Percentiles rank a stretch among this genome's conserved stretches.
phyloP scores from a whole-genome alignment of 2,113 vertebrate genomes.

The Xenopus tropicalis region UCB_Xtro_10.0 CM004445.2:63850501-63851000 shows the following conservation, averaged over 20 bases:
- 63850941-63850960: conserved; percentile 8
- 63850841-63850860: conserved; percentile 57
- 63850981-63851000: conserved; percentile 61
- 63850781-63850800: conserved; percentile 70
- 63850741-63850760: conserved; percentile 66
- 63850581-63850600: not conserved
- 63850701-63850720: conserved; percentile 64
- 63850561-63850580: too few species aligned
- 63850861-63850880: conserved; percentile 71
- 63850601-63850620: conserved; percentile 21
- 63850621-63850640: conserved; percentile 77
- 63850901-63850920: conserved; percentile 74
- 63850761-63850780: conserved; percentile 65
- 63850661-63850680: conserved; percentile 72
- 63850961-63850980: conserved; percentile 60
- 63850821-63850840: conserved; percentile 55
- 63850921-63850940: conserved; percentile 55
- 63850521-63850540: too few species aligned
- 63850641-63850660: conserved; percentile 87
- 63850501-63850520: too few species aligned
- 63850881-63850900: conserved; percentile 65
- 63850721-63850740: conserved; percentile 78
- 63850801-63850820: conserved; percentile 59
- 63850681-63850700: conserved; percentile 77
- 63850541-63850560: too few species aligned